Evolutionary conservation across 1,140 invertebrate genomes (phyloP), one percentile per base, ranked within the genome.

Genomic region (Globodera ellingtonae): DNA sequence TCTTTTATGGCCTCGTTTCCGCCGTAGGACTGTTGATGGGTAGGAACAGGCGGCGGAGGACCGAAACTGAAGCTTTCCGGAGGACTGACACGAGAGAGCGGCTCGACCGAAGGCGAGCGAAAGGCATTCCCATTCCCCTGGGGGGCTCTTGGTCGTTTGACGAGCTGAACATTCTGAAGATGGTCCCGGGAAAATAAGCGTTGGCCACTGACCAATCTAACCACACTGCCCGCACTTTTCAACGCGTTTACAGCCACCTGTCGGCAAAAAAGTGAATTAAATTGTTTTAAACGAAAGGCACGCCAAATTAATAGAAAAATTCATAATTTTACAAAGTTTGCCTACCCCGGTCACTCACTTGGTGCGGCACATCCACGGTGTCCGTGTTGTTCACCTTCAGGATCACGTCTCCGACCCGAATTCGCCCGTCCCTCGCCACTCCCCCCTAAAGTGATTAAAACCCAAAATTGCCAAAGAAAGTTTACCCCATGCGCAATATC

Each of bases 401-500:
- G 89, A 98, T 96, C 91, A 97, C 96, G 91, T 98, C 96, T 66
- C 96, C 96, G 79, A 82, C 80, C 24, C 93, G 91, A 73, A 99
- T 92, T 72, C 95, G 92, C 18, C 96, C 96, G 90, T 98, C 96
- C 79, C 95, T 92, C 89, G 95, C 94, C 13, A 97, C 96, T 15
- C 5, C 96, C 95, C 52, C 78, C 75, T 74, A 6, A 74, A 74
- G 56, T 2, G 56, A 13, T 6, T 4, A 78, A 65, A 15, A 21
- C 3, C 10, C 46, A 18, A 70, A 44, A 24, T 44, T n/a, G 24
- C 67, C 21, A 6, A 70, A 70, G 7, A 24, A 47, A 70, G 46
- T 75, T 35, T 35, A 96, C 97, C 48, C 95, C 95, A 73, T 97
- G 95, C 93, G 98, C 96, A 75, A 99, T 94, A 91, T 98, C 98